Evolutionary conservation across 2,113 vertebrate species (phyloP).

Genomic region (human): DNA sequence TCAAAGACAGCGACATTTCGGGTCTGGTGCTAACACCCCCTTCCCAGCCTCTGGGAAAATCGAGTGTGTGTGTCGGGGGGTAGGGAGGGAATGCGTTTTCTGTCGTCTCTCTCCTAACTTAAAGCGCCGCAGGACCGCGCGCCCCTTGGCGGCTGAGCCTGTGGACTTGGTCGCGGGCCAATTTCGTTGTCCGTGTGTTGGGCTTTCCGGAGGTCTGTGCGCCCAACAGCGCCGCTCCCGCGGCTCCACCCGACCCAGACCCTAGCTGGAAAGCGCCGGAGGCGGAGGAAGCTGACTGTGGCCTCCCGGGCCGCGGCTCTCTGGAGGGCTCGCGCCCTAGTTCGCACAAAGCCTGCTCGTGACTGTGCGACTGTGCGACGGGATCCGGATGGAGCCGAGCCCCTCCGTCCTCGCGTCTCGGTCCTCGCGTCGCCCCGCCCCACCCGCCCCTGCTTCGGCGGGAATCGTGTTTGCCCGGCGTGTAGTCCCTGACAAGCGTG

Average conservation of each 20-base stretch:
- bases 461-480: background rate
- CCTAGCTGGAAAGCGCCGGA: background rate
- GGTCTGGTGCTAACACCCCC: slow-evolving; percentile 70
- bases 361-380: no score
- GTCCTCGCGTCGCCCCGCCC: background rate
- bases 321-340: background rate
- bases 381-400: background rate
- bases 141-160: background rate
- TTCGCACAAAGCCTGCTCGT: background rate
- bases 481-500: slow-evolving; percentile 56
- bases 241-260: background rate
- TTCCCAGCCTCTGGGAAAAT: background rate
- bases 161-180: background rate
- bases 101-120: background rate
- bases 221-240: slow-evolving; percentile 5
- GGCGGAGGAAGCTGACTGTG: background rate
- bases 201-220: background rate
- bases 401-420: rapidly evolving
- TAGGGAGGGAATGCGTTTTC: background rate
- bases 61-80: background rate
- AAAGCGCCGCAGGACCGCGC: background rate
- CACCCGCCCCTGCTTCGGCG: background rate
- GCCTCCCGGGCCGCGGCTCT: rapidly evolving
- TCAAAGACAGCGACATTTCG: slow-evolving; percentile 46
- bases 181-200: background rate